Evolutionary conservation across 2,113 vertebrate species (phyloP).

Genomic region (Datnioides undecimradiatus): DNA sequence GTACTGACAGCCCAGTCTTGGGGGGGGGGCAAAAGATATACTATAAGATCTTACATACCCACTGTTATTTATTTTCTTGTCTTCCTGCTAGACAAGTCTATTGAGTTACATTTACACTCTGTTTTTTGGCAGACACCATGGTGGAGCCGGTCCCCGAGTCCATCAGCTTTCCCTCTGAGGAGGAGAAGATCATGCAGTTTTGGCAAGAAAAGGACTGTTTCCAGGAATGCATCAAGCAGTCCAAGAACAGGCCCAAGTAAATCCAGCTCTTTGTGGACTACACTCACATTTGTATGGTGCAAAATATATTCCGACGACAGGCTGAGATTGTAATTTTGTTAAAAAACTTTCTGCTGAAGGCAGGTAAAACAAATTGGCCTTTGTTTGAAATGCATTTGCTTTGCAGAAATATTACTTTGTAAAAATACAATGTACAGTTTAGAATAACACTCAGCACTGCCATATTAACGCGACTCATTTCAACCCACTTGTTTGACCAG

Average conservation of each 20-base stretch:
- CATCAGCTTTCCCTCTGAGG: constrained; percentile 91
- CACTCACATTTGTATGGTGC: background rate
- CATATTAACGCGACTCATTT: background rate
- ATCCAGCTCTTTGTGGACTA: background rate
- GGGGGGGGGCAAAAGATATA: background rate
- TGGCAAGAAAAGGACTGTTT: constrained; percentile 93
- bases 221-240: constrained; percentile 94
- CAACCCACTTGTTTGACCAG: background rate
- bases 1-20: no score
- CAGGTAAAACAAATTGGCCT: background rate
- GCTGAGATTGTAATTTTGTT: background rate
- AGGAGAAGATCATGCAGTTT: constrained; percentile 90
- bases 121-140: constrained; percentile 81
- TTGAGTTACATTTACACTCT: background rate
- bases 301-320: background rate
- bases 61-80: background rate
- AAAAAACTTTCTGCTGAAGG: background rate
- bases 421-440: background rate
- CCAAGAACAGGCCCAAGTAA: constrained; percentile 93
- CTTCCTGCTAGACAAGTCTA: background rate
- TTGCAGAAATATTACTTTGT: background rate
- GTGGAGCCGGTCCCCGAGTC: constrained; percentile 93
- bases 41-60: background rate
- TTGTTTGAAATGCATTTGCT: background rate
- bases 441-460: background rate